Evolutionary conservation across 2,113 vertebrate species (phyloP), one percentile per base, ranked within the genome.

Genomic region (Lamprotornis superbus): DNA sequence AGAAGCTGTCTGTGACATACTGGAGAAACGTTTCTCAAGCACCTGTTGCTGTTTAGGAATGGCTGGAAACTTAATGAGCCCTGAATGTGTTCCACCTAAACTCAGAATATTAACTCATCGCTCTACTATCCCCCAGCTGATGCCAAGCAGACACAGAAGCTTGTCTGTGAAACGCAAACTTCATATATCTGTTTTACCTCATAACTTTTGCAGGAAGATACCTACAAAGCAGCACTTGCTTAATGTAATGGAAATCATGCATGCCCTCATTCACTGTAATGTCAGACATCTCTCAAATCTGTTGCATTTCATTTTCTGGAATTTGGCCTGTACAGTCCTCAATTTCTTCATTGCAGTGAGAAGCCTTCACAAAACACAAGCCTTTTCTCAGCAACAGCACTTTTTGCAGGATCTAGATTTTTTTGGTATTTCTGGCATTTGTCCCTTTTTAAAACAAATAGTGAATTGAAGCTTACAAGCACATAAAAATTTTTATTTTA

Each of bases 31-130:
- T 96, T 94, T 95, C 71, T 95, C 90, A 28, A 47, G 93, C 97
- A 98, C 96, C 97, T 97, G 97, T 98, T 97, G 90, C 87, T 95
- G 56, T 97, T 95, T 39, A 92, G 89, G 96, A 97, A 97, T 93
- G 94, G 75, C 35, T 95, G 93, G 96, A 97, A 98, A 96, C 82
- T 96, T 97, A 97, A 97, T 96, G 94, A 97, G 76, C 60, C 57
- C 77, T 95, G 91, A 92, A 95, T 95, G 90, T 96, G 92, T 96
- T 97, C 91, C 76, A 83, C 88, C 97, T 95, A 97, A 98, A 97
- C 71, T 92, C 81, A 93, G 97, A 90, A 67, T 75, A 80, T 93
- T 97, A 93, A 87, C 95, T 97, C 97, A 97, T 97, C 94, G 1
- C 59, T 96, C 89, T 94, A 20, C 91, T 95, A 95, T 96, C 76